Evolutionary conservation across 2,113 vertebrate species (phyloP).

Genomic region (Xiphophorus hellerii): DNA sequence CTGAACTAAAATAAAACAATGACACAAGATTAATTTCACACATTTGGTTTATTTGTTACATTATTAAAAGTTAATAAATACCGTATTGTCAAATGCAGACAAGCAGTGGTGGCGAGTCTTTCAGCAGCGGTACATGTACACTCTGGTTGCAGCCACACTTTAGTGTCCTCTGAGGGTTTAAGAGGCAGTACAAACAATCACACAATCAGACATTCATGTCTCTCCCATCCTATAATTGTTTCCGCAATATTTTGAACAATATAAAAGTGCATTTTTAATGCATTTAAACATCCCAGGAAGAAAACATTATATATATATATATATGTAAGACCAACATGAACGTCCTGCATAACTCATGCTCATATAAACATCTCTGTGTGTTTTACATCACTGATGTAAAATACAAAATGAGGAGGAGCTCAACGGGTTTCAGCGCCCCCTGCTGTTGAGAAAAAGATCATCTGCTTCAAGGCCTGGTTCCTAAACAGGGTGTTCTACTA

Average conservation of each 20-base stretch:
- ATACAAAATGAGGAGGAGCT: slow-evolving; percentile 36
- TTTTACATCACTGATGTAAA: slow-evolving; percentile 26
- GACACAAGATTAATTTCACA: slow-evolving; percentile 48
- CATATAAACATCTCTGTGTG: slow-evolving; percentile 30
- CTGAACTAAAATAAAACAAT: slow-evolving; percentile 11
- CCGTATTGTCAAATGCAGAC: slow-evolving; percentile 64
- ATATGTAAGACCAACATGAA: slow-evolving; percentile 14
- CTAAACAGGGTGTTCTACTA: slow-evolving; percentile 39
- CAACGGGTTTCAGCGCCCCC: slow-evolving; percentile 31
- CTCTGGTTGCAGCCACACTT: slow-evolving; percentile 36
- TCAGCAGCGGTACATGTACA: slow-evolving; percentile 48
- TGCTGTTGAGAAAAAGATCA: slow-evolving; percentile 48
- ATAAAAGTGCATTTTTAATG: slow-evolving; percentile 52
- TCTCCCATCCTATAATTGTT: slow-evolving; percentile 16
- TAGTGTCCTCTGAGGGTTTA: slow-evolving; percentile 17
- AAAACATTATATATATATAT: background rate
- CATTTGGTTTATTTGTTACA: slow-evolving; percentile 77
- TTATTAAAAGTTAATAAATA: slow-evolving; percentile 70
- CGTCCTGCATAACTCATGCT: slow-evolving; percentile 33
- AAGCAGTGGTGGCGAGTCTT: slow-evolving; percentile 58
- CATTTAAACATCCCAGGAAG: slow-evolving; percentile 39
- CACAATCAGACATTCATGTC: slow-evolving; percentile 43
- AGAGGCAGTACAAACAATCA: slow-evolving; percentile 29
- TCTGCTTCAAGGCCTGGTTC: slow-evolving; percentile 35
- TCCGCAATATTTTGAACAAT: slow-evolving; percentile 23